Evolutionary conservation across 2,797 vertebrate species (phyloP).

Genomic region (Pachyuromys duprasi): DNA sequence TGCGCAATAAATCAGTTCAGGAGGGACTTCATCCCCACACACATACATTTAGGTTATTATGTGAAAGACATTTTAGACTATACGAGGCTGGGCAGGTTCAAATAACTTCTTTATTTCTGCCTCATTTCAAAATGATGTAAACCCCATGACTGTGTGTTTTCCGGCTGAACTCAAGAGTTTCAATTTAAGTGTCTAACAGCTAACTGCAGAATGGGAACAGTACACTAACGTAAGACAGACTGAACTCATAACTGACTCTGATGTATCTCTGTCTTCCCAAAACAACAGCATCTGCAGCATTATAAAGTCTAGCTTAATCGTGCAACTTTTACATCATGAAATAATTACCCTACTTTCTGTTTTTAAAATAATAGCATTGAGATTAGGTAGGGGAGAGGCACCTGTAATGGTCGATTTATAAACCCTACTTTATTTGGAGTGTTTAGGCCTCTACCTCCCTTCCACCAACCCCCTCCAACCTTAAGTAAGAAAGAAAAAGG

Average conservation of each 20-base stretch:
- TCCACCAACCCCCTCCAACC: too few relatives aligned
- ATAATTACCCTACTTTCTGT: neutral
- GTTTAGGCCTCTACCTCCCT: too few relatives aligned
- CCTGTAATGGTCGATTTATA: too few relatives aligned
- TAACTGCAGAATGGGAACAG: neutral
- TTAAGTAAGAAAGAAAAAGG: too few relatives aligned
- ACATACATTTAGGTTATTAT: neutral
- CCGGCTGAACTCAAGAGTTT: neutral
- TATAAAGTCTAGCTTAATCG: neutral
- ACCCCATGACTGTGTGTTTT: neutral
- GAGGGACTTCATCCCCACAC: neutral
- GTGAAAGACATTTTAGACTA: neutral
- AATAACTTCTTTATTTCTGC: neutral
- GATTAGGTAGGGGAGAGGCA: neutral
- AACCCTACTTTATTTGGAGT: too few relatives aligned
- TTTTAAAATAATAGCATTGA: neutral
- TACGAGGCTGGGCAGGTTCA: neutral
- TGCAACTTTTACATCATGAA: neutral
- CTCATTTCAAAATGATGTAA: neutral
- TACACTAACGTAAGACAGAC: neutral
- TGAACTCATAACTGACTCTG: neutral
- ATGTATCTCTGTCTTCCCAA: neutral
- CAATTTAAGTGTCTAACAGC: neutral
- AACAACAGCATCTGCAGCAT: neutral
- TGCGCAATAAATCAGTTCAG: neutral